These are phyloP conservation scores for Tor tambroides DNA, from an alignment of 2,113 vertebrate species.

Conservation along the genomic window DNA sequence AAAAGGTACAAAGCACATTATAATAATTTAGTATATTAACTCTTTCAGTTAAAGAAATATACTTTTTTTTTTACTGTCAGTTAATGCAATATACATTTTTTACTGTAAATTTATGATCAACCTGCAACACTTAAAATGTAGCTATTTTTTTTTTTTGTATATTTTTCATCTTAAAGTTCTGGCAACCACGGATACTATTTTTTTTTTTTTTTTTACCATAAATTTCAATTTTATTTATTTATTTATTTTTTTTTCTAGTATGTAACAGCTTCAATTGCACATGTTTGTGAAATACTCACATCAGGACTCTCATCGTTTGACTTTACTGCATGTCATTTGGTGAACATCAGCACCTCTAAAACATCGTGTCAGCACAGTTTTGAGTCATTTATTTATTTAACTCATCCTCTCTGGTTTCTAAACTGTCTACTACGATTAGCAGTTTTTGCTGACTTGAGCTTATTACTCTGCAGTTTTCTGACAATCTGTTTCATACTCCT, in stretches of 20 bases:
- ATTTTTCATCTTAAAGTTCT: not conserved
- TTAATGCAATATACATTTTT: not conserved
- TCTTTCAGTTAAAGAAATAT: not conserved
- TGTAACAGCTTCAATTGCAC: too few species aligned
- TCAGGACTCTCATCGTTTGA: not conserved
- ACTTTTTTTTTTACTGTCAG: not conserved
- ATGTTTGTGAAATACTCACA: not conserved
- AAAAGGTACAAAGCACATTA: not conserved
- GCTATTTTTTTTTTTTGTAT: too few species aligned
- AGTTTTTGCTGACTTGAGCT: slow-evolving; percentile 6
- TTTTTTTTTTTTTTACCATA: too few species aligned
- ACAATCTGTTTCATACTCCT: not conserved
- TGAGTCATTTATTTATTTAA: not conserved
- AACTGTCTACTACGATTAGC: not conserved
- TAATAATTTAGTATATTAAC: not conserved
- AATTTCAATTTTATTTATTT: too few species aligned
- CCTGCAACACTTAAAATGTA: not conserved
- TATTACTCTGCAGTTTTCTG: slow-evolving; percentile 21
- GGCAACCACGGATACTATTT: not conserved
- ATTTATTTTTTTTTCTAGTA: not conserved
- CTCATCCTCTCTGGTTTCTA: slow-evolving; percentile 2
- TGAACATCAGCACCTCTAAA: not conserved
- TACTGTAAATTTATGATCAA: not conserved
- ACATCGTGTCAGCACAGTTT: not conserved
- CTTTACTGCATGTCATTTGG: not conserved